These are phyloP conservation scores for crab-eating macaque (Macaca fascicularis) DNA, from an alignment of 2,113 vertebrate genomes.

Conservation along the genomic window DNA sequence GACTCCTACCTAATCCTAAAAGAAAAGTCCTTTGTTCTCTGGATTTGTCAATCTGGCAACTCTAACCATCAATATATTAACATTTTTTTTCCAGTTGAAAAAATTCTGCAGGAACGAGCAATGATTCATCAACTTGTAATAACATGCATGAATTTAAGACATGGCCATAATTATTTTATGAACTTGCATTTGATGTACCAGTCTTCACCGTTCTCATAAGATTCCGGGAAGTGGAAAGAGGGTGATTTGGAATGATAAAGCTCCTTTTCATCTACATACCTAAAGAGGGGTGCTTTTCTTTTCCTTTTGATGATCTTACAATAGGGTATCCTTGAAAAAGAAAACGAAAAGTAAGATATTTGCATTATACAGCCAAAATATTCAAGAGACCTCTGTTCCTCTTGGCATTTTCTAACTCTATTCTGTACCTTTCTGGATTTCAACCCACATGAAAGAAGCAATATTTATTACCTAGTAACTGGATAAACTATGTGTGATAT, in stretches of 20 bases:
- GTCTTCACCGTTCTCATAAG: slow-evolving; percentile 2
- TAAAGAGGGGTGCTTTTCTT: slow-evolving; percentile 9
- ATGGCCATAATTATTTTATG: slow-evolving; percentile 52
- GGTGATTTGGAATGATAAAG: not conserved
- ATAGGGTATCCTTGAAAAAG: not conserved
- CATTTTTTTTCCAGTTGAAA: slow-evolving; percentile 40
- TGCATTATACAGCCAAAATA: not conserved
- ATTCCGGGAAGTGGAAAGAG: slow-evolving; percentile 3
- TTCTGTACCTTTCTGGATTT: not conserved
- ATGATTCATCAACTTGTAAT: slow-evolving; percentile 60
- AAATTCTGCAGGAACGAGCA: slow-evolving; percentile 32
- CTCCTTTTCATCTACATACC: not conserved
- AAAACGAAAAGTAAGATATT: not conserved
- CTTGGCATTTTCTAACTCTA: not conserved
- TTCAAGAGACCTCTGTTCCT: not conserved
- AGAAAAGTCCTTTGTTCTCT: slow-evolving; percentile 62
- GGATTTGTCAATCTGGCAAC: slow-evolving; percentile 52
- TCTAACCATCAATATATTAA: slow-evolving; percentile 54
- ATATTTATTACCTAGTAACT: not conserved
- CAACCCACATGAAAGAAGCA: not conserved
- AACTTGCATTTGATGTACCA: slow-evolving; percentile 24
- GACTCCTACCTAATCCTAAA: slow-evolving; percentile 44
- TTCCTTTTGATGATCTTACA: not conserved
- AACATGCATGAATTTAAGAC: slow-evolving; percentile 42
- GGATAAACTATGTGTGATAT: not conserved